These are phyloP conservation scores for Pollenia griseotomentosa DNA, from an alignment of 2,888 invertebrate genomes.

Conservation along the genomic window DNA sequence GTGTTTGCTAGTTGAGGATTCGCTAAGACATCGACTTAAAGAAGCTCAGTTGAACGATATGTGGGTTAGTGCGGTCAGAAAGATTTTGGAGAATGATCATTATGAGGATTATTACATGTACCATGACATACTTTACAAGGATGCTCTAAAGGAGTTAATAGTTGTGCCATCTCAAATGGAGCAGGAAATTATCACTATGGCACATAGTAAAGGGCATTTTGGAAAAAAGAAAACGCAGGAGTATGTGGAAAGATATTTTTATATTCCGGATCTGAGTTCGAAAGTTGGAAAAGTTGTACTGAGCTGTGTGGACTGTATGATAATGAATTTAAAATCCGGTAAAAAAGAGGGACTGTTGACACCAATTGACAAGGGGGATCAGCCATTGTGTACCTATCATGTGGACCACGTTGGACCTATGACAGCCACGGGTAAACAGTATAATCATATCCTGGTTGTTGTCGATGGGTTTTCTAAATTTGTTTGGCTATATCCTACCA, in stretches of 20 bases:
- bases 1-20: constrained; percentile 56
- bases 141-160: not conserved
- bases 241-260: not conserved
- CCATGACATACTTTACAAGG: constrained; percentile 58
- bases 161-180: too few relatives aligned
- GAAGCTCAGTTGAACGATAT: constrained; percentile 44
- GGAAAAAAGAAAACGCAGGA: too few relatives aligned
- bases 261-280: not conserved
- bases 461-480: constrained; percentile 75
- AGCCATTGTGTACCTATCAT: not conserved
- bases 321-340: not conserved
- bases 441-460: constrained; percentile 4
- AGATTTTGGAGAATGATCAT: constrained; percentile 55
- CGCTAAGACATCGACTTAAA: constrained; percentile 41
- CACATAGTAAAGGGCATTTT: too few relatives aligned
- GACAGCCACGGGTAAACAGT: not conserved
- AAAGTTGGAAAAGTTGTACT: not conserved
- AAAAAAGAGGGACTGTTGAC: not conserved
- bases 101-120: constrained; percentile 58
- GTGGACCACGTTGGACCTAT: not conserved
- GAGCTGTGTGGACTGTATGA: not conserved
- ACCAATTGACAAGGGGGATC: not conserved
- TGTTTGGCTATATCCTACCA: constrained; percentile 80
- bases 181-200: too few relatives aligned
- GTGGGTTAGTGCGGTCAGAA: not conserved